A percentile compares a stretch with the other conserved stretches of the same genome.
Evolutionary conservation across 2,888 invertebrate genomes (phyloP).

Genomic region (Andrena marginata): DNA sequence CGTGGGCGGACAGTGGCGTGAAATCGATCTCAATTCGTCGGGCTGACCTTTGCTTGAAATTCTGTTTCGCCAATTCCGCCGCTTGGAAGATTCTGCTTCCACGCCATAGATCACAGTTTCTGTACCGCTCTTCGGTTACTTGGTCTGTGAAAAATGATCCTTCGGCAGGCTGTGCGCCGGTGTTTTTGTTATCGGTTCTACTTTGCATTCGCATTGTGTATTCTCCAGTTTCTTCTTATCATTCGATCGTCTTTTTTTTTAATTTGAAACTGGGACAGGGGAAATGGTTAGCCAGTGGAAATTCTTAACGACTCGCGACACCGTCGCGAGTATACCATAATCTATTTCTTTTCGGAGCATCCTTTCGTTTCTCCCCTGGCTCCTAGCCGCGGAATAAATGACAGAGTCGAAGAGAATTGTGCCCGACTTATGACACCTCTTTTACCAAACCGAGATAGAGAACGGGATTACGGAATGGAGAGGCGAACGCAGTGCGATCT

Average conservation of each 20-base stretch:
- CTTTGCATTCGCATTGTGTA: not conserved
- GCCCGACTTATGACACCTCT: constrained; percentile 22
- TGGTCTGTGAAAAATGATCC: not conserved
- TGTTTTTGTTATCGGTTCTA: not conserved
- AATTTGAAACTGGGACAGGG: not conserved
- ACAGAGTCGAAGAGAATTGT: constrained; percentile 5
- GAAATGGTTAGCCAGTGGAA: not conserved
- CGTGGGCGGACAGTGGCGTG: not conserved
- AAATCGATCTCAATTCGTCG: constrained; percentile 43
- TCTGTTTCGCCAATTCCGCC: not conserved
- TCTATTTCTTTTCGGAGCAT: constrained; percentile 2
- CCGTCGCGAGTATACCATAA: not conserved
- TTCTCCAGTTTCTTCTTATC: not conserved
- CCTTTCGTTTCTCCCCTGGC: not conserved
- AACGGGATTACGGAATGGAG: not conserved
- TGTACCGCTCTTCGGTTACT: not conserved
- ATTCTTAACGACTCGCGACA: constrained; percentile 29
- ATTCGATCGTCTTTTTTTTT: not conserved
- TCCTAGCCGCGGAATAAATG: constrained; percentile 9
- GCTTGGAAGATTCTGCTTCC: not conserved
- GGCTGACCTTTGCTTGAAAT: not conserved
- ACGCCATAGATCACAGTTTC: not conserved
- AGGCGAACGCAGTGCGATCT: not conserved
- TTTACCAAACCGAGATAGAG: not conserved
- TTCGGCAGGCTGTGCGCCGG: not conserved